Evolutionary conservation across 2,888 invertebrate species (phyloP), one percentile per base, ranked within the genome.

Genomic region (Patella pellucida): DNA sequence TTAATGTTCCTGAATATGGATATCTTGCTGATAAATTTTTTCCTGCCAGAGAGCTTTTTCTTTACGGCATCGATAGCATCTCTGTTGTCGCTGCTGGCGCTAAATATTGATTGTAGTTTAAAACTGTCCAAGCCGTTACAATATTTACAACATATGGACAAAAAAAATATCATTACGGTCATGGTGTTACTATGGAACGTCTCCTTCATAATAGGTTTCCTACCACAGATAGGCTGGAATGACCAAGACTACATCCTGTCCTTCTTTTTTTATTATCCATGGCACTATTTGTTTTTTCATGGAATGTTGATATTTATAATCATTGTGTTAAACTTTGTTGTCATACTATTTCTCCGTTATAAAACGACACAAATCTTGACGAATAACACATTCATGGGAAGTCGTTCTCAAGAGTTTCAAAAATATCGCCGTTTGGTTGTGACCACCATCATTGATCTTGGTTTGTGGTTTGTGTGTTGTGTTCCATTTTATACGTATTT

Each of bases 21-120:
- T 16, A 71, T 67, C 50, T 75, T 82, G 0, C 71, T 75, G n/a
- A 82, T 85, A 1, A 87, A 88, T 78, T 87, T 86, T 77, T 89
- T 89, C 78, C 81, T 89, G 41, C 85, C 87, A 2, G 89, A 89
- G 67, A 86, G 86, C 73, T 73, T 89, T 15, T 83, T 88, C 23
- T 81, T 88, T 56, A 84, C 86, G 0, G 85, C 85, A 1, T 80
- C 84, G 9, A 84, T 85, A 2, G 85, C 86, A 7, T 82, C 83
- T 16, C 81, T 82, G 52, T 72, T 85, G 23, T 83, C 85, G 0
- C 78, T 86, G 12, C 76, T 88, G 14, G 83, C 84, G 78, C 77
- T 88, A 19, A 84, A 85, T 72, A 62, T 83, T 14, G 87, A 88
- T 77, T 83, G 85, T 19, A 85, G 80, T 76, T 71, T 86, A 11